These are phyloP conservation scores for Achlya flavicornis DNA, from an alignment of 2,888 invertebrate species.

Conservation along the genomic window DNA sequence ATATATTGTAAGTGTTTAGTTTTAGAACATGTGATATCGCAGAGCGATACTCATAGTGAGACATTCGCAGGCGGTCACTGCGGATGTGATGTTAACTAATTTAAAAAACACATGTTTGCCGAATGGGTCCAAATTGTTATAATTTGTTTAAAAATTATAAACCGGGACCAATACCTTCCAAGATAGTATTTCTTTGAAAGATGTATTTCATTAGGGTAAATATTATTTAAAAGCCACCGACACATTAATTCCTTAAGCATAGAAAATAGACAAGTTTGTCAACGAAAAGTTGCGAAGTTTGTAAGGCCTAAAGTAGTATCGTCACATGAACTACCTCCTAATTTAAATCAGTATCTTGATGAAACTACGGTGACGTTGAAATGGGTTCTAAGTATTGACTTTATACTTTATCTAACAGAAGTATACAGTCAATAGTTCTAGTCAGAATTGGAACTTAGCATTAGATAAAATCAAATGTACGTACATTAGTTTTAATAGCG, in stretches of 20 bases:
- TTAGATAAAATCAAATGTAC: conserved; percentile 42
- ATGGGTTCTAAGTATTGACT: conserved; percentile 57
- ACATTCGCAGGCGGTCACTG: conserved; percentile 65
- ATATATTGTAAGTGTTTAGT: conserved; percentile 70
- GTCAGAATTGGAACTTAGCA: conserved; percentile 78
- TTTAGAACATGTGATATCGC: conserved; percentile 73
- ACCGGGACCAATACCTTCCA: conserved; percentile 83
- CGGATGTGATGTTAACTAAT: conserved; percentile 70
- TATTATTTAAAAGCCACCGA: conserved; percentile 83
- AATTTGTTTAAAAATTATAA: conserved; percentile 85
- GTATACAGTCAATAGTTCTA: conserved; percentile 69
- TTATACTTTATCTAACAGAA: conserved; percentile 40
- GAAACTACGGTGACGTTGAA: conserved; percentile 63
- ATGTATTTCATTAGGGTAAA: conserved; percentile 82
- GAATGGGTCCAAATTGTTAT: conserved; percentile 82
- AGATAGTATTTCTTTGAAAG: conserved; percentile 84
- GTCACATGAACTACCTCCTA: conserved; percentile 81
- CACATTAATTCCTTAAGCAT: conserved; percentile 83
- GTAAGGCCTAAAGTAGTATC: conserved; percentile 50
- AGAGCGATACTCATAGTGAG: conserved; percentile 77
- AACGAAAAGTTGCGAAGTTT: conserved; percentile 80
- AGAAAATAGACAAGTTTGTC: conserved; percentile 80
- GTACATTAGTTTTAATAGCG: conserved; percentile 16
- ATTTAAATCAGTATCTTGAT: conserved; percentile 75
- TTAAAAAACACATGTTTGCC: conserved; percentile 74